Base-by-base conservation (phyloP, 2,113 vertebrate species). In the Ictidomys tridecemlineatus region DNA sequence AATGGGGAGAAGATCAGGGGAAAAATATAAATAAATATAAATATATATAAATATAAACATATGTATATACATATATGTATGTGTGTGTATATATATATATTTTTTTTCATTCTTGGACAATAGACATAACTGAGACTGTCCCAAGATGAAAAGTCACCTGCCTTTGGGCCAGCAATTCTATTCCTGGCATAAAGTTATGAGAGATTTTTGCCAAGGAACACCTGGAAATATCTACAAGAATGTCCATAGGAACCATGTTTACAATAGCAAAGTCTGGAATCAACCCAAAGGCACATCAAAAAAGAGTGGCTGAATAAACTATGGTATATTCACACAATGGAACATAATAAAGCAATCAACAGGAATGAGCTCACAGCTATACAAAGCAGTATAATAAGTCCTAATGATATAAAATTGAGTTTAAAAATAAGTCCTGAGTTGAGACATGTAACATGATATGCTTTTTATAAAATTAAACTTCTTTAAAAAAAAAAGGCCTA, bases 391-490 rank as follows among this genome's bases (percentile, higher is more conserved):
- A 58, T 83, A 53, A 70, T 70, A 88, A 63, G n/a, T 84, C 32
- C 65, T 88, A 53, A 70, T 37, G 48, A 53, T 26, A 39, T 1
- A 72, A 96, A 76, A 32, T 26, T n/a, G 37, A 85, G 28, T 53
- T 9, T 45, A 10, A 94, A 56, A 79, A 3, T 37, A 86, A 53
- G 69, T 76, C 37, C 37, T 85, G 32, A 91, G 32, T 58, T 45
- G 32, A 30, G 24, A 37, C 17, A 56, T 42, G 53, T 13, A 80
- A 34, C 34, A 77, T 63, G 8, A 53, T 45, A 78, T 69, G 1
- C n/a, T 72, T 89, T 76, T 82, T 72, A 58, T 42, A 26, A 78
- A 82, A n/a, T 93, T 89, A 72, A 91, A 74, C 34, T 51, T 80
- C 34, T 42, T 42, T 56, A 83, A 1, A 1, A 85, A 91, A 45